Base-by-base conservation (phyloP, 1,140 invertebrate species). In the Colletes gigas region DNA sequence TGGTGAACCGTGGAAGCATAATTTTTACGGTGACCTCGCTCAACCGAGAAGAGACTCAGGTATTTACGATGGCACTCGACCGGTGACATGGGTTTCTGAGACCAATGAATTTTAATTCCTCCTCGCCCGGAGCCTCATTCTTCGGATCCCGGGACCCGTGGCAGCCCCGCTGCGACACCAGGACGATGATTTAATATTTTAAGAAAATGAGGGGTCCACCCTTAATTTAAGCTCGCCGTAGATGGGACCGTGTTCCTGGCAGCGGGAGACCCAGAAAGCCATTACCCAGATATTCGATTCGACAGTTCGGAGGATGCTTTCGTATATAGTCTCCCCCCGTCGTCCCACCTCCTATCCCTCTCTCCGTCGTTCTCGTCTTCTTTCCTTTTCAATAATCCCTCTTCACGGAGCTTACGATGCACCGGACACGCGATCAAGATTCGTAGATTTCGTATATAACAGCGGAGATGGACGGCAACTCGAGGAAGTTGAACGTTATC, bases 91-190 rank as follows among this genome's bases (percentile, higher is more conserved):
- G 92, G 92, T 93, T 93, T 93, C 90, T 88, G 86, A 88, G 91
- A 89, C 92, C 92, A 92, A 93, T 93, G 92, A 93, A 93, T 93
- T 93, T 93, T 93, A 93, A 92, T 93, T 93, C 92, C 90, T 87
- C 87, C 84, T 80, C 88, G 76, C 79, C 74, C 68, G 66, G 71
- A 69, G 86, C 50, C 83, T 82, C 85, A 83, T 90, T 88, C 87
- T 85, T 82, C 77, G 83, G 88, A 78, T 78, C 68, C 78, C 12
- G 8, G 81, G 67, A 39, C 55, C 74, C 70, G 59, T 69, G 89
- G 89, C 87, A 91, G 90, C 89, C 87, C 92, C 88, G 92, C 92
- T 92, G 92, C 88, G 92, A 92, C 91, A 91, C 87, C 86, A 88
- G 86, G 84, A 92, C 91, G 92, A 93, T 93, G 92, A 93, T 93